phyloP scores from a whole-genome alignment of 1,140 invertebrate genomes.

The Pseudomyrmex dendroicus region DNA sequence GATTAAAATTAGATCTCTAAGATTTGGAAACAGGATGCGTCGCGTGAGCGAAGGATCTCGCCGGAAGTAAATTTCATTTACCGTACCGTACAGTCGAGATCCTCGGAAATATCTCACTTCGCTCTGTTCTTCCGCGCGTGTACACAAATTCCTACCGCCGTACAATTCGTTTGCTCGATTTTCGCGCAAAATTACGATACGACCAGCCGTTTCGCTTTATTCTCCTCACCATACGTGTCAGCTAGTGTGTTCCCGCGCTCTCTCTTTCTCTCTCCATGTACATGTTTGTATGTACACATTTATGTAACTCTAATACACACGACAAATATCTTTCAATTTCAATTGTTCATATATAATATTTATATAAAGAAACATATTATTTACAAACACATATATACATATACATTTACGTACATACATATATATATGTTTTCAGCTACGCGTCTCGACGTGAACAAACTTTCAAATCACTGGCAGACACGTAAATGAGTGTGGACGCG shows the following conservation, averaged over 20 bases:
- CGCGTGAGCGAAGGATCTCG: not conserved
- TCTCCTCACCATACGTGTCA: conserved; percentile 35
- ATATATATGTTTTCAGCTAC: conserved; percentile 29
- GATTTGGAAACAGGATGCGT: conserved; percentile 27
- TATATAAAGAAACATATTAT: conserved; percentile 60
- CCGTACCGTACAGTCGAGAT: conserved; percentile 65
- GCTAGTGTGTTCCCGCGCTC: conserved; percentile 34
- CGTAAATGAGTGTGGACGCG: conserved; percentile 74
- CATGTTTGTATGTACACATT: conserved; percentile 49
- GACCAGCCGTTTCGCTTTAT: conserved; percentile 38
- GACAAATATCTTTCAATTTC: conserved; percentile 33
- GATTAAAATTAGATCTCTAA: conserved; percentile 35
- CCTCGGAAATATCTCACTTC: conserved; percentile 74
- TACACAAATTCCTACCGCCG: conserved; percentile 77
- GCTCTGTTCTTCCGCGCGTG: conserved; percentile 67
- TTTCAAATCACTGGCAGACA: conserved; percentile 84
- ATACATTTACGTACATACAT: conserved; percentile 64
- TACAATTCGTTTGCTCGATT: conserved; percentile 75
- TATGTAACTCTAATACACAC: conserved; percentile 50
- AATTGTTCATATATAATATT: conserved; percentile 1
- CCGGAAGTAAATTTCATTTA: conserved; percentile 29
- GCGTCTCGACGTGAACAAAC: conserved; percentile 67
- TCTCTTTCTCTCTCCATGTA: not conserved
- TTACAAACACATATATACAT: conserved; percentile 67
- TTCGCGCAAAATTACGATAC: conserved; percentile 46